Base-by-base conservation (phyloP, 1,140 invertebrate species). In the Trinorchestia longiramus region DNA sequence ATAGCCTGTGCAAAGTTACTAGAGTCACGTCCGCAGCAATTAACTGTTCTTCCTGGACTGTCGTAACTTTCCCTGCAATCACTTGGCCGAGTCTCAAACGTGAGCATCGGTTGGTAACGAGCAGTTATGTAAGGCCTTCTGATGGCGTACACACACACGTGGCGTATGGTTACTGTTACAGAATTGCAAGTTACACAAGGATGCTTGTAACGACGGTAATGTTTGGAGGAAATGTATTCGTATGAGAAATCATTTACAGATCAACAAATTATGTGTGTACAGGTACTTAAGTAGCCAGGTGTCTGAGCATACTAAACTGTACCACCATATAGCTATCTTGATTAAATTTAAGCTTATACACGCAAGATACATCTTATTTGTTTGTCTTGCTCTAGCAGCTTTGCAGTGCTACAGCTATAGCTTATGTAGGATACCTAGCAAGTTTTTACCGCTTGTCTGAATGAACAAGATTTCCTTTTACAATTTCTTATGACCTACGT, bases 21-120 rank as follows among this genome's bases (percentile, higher is more conserved):
- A 41, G 88, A 90, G n/a, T 90, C 88, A 90, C 88, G 88, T 90
- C 28, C 88, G 62, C 43, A 43, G 88, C 36, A 15, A 90, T 90
- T 90, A 90, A 42, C 41, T 90, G n/a, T 41, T 43, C 88, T 90
- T 90, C 88, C 88, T 90, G 88, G 43, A 90, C 23, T 90, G 88
- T 90, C 43, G 88, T 90, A 90, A 90, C 88, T 90, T 90, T 90
- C 88, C 15, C 88, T 90, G 88, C 88, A 90, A 90, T 90, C 88
- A 43, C 88, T 90, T 36, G 88, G 43, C 88, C 88, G 88, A 90
- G 6, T 90, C 88, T 90, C 88, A 3, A 90, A 41, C 88, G 88
- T 90, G 43, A 90, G 88, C 88, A 90, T 90, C 88, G 88, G 15
- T 41, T 42, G 88, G 88, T 42, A 41, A 90, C 88, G 88, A 90